Conservation (phyloP, 2,797 vertebrate species). For the Anguilla anguilla region DNA sequence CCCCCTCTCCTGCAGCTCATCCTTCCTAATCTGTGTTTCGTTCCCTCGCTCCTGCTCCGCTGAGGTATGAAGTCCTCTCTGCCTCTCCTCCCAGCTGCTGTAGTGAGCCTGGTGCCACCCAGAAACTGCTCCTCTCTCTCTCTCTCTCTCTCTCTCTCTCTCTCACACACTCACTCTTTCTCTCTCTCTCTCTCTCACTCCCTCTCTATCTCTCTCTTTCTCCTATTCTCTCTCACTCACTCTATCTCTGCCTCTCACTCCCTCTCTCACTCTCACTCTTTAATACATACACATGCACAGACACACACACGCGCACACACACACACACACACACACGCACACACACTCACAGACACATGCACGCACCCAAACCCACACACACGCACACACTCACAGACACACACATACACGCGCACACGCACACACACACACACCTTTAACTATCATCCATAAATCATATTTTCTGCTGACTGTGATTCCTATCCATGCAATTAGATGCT, state of each 20-base stretch:
- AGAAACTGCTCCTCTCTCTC: not conserved
- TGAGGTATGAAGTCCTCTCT: not conserved
- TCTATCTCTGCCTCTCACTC: not conserved
- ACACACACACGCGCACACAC: not conserved
- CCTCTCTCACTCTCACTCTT: not conserved
- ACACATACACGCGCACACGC: not conserved
- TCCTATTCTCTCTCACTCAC: too few relatives aligned
- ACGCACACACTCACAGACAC: not conserved
- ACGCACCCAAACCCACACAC: too few relatives aligned
- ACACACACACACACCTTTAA: too few relatives aligned
- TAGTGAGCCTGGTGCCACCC: not conserved
- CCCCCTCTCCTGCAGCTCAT: not conserved
- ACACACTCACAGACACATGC: too few relatives aligned
- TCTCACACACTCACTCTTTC: not conserved
- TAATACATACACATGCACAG: not conserved
- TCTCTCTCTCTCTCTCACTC: not conserved
- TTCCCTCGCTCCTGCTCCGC: not conserved
- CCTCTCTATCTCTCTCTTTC: not conserved
- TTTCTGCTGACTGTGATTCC: not conserved
- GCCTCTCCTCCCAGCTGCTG: not conserved
- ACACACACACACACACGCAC: not conserved
- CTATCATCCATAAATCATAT: not conserved
- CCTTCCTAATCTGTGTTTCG: not conserved
- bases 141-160: not conserved
- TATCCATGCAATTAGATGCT: not conserved